These are phyloP conservation scores for Drosophila suzukii DNA, from an alignment of 1,140 invertebrate species.

Conservation along the genomic window DNA sequence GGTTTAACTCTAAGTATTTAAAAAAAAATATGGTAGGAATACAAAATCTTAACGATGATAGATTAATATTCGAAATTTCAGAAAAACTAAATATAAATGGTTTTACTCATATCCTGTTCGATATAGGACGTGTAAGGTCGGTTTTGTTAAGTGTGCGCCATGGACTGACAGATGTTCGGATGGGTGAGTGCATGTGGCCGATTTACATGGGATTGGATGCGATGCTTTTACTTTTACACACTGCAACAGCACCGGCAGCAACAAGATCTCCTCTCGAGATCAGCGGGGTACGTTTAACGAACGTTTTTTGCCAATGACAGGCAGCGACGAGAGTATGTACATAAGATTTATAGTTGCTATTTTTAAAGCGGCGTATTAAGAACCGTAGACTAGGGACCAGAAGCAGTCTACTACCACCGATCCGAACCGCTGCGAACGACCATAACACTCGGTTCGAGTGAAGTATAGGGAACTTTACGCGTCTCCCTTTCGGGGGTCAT, in stretches of 20 bases:
- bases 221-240: constrained; percentile 14
- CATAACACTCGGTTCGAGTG: constrained; percentile 3
- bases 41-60: too few species aligned
- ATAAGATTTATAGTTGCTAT: constrained; percentile 80
- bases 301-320: constrained; percentile 51
- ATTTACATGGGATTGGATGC: constrained; percentile 50
- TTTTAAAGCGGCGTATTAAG: constrained; percentile 78
- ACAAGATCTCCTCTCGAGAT: constrained; percentile 20
- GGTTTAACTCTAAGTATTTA: not conserved
- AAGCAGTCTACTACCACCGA: constrained; percentile 20
- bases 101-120: not conserved
- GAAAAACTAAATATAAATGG: too few species aligned
- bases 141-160: constrained; percentile 20
- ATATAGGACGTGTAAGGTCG: not conserved
- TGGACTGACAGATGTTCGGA: constrained; percentile 42
- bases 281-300: constrained; percentile 42
- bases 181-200: constrained; percentile 68
- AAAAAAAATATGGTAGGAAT: too few species aligned
- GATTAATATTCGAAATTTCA: too few species aligned
- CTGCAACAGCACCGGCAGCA: constrained; percentile 19
- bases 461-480: constrained; percentile 23
- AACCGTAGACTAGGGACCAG: constrained; percentile 65
- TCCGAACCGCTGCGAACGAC: constrained; percentile 4
- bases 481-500: not conserved
- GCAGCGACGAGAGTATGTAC: constrained; percentile 45